These are phyloP conservation scores for Cataglyphis cursor DNA, from an alignment of 2,888 invertebrate genomes.

Conservation along the genomic window DNA sequence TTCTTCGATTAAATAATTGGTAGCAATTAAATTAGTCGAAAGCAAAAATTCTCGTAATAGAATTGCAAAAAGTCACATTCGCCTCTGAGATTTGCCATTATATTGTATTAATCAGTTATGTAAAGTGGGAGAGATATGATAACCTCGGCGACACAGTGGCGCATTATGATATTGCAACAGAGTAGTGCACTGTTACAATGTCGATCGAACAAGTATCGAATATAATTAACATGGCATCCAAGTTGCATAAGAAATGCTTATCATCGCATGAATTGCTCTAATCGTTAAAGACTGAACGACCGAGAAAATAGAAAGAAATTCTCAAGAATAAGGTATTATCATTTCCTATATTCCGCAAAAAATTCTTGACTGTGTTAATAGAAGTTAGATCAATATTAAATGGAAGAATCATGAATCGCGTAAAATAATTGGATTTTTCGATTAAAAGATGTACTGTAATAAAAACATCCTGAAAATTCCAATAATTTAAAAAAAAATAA, in stretches of 20 bases:
- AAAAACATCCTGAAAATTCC: not conserved
- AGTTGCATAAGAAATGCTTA: constrained; percentile 60
- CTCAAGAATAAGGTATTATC: constrained; percentile 39
- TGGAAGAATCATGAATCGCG: constrained; percentile 4
- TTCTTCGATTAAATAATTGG: not conserved
- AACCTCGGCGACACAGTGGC: constrained; percentile 59
- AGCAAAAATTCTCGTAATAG: constrained; percentile 32
- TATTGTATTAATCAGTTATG: constrained; percentile 66
- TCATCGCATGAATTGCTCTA: constrained; percentile 29
- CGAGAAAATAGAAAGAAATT: constrained; percentile 59
- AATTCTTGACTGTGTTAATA: constrained; percentile 58
- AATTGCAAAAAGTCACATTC: constrained; percentile 38
- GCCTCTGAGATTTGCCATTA: constrained; percentile 46
- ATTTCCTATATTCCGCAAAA: constrained; percentile 56
- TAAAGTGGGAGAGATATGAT: constrained; percentile 60
- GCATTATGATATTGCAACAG: constrained; percentile 65
- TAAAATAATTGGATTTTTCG: not conserved
- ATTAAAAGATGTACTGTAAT: not conserved
- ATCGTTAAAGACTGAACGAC: constrained; percentile 23
- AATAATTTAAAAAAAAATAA: not conserved
- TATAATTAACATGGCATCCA: constrained; percentile 66
- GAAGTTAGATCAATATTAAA: constrained; percentile 34
- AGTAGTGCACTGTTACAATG: constrained; percentile 44
- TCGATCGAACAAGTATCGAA: constrained; percentile 54
- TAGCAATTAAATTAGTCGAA: not conserved